Conservation (phyloP, 1,140 invertebrate species). For the Aethina tumida region DNA sequence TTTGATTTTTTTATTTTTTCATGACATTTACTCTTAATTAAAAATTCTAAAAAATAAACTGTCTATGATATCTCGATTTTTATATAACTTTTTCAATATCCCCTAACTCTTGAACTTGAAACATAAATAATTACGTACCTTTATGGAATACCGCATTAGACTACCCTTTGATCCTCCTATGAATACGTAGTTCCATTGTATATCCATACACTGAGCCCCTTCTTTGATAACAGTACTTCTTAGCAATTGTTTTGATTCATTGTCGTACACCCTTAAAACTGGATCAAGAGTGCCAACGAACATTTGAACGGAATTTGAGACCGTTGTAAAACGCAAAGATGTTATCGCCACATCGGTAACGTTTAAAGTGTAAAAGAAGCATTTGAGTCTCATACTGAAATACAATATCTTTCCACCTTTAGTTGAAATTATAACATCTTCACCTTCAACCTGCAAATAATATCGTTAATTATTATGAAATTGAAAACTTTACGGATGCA, state of each 20-base stretch:
- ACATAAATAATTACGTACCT: slow-evolving; percentile 30
- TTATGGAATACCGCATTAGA: slow-evolving; percentile 39
- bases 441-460: slow-evolving; percentile 10
- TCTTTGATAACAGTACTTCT: slow-evolving; percentile 25
- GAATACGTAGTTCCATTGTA: slow-evolving; percentile 41
- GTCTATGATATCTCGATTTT: too few species aligned
- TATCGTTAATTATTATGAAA: neutral
- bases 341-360: slow-evolving; percentile 10
- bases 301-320: slow-evolving; percentile 7
- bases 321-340: slow-evolving; percentile 6
- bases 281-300: slow-evolving; percentile 9
- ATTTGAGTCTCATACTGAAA: slow-evolving; percentile 7
- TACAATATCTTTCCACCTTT: slow-evolving; percentile 13
- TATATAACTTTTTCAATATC: too few species aligned
- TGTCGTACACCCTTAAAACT: slow-evolving; percentile 15
- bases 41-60: too few species aligned
- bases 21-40: too few species aligned
- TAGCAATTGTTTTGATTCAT: slow-evolving; percentile 9
- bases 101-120: too few species aligned
- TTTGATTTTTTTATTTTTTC: too few species aligned
- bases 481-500: neutral
- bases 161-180: slow-evolving; percentile 42
- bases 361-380: slow-evolving; percentile 7
- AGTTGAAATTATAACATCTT: slow-evolving; percentile 12
- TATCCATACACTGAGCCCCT: slow-evolving; percentile 44